Percentiles rank a stretch among this genome's conserved stretches.
Conservation (phyloP, 2,797 vertebrate species). For the Dallia pectoralis region DNA sequence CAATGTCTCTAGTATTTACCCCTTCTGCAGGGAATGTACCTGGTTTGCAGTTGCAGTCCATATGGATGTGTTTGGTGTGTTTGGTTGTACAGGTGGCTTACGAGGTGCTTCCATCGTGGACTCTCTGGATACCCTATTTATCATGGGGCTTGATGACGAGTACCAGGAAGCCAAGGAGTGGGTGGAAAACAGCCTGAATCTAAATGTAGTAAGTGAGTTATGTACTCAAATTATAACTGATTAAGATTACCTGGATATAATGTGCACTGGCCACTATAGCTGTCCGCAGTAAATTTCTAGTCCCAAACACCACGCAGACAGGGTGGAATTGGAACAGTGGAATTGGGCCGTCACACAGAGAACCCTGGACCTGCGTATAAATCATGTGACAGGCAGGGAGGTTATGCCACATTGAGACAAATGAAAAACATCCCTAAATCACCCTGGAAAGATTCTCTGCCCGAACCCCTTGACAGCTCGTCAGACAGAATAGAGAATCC, state of each 20-base stretch:
- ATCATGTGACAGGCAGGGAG: not conserved
- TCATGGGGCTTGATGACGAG: constrained; percentile 83
- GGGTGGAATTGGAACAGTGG: not conserved
- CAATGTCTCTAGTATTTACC: too few species aligned
- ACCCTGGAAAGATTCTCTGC: not conserved
- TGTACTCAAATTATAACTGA: not conserved
- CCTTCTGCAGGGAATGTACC: not conserved
- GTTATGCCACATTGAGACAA: not conserved
- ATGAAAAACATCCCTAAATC: not conserved
- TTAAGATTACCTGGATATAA: not conserved
- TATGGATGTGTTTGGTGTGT: not conserved
- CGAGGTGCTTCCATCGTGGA: constrained; percentile 84
- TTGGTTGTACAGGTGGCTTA: constrained; percentile 72
- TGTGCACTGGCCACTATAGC: not conserved
- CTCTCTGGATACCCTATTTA: constrained; percentile 78
- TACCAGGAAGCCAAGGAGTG: constrained; percentile 80
- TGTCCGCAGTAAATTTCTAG: not conserved
- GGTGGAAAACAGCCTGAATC: constrained; percentile 79
- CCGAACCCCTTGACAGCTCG: not conserved
- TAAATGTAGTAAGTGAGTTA: constrained; percentile 75
- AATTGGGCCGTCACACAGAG: not conserved
- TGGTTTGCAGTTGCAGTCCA: not conserved
- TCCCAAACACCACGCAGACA: not conserved
- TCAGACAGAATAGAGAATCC: not conserved
- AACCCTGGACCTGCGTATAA: not conserved